phyloP scores from a whole-genome alignment of 2,797 vertebrate genomes.

The Hypotaenidia okinawae region DNA sequence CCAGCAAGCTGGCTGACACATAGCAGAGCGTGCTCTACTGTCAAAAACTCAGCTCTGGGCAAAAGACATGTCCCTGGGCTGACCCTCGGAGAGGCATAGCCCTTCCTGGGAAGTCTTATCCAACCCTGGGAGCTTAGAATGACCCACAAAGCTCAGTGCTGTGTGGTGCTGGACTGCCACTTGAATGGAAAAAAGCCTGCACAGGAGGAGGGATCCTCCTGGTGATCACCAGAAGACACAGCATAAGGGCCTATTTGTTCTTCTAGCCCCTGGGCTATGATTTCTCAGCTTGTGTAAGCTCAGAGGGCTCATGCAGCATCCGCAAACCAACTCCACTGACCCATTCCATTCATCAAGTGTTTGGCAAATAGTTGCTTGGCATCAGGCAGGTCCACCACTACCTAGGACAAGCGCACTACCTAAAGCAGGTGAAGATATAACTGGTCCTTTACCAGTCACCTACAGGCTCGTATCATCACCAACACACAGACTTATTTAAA shows the following conservation, averaged over 20 bases:
- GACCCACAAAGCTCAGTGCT: not conserved
- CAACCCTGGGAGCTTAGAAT: not conserved
- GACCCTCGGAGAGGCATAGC: not conserved
- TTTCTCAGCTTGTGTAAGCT: not conserved
- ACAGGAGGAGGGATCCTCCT: not conserved
- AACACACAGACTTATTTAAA: not conserved
- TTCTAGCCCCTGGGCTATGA: not conserved
- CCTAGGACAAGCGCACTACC: not conserved
- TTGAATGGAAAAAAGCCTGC: not conserved
- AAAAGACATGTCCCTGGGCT: not conserved
- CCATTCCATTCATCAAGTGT: not conserved
- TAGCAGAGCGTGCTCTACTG: not conserved
- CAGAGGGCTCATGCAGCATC: not conserved
- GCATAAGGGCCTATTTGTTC: not conserved
- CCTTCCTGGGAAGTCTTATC: not conserved
- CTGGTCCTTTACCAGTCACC: not conserved
- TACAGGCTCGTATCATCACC: accelerated
- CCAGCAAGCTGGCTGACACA: not conserved
- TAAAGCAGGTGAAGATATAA: not conserved
- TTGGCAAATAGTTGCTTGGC: not conserved
- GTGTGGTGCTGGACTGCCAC: not conserved
- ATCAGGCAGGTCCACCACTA: not conserved
- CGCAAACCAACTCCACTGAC: accelerated
- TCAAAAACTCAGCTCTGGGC: not conserved
- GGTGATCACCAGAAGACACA: not conserved